phyloP scores from a whole-genome alignment of 2,113 vertebrate genomes.

The Patagioenas fasciata region DNA sequence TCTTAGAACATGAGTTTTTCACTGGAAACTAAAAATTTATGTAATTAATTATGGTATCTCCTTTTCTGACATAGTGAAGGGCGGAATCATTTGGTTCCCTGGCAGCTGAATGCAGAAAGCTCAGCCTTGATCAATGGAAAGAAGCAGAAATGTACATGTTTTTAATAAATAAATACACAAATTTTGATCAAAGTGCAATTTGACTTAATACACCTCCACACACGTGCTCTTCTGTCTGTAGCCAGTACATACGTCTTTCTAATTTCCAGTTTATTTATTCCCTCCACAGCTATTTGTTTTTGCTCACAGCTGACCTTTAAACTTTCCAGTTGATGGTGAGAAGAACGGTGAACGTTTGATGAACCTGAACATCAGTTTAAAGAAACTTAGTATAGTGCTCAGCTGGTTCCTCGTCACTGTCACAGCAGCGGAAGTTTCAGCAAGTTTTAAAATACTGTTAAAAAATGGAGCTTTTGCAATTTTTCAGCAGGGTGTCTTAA shows the following conservation, averaged over 20 bases:
- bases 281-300: background rate
- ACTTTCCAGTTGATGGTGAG: background rate
- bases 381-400: accelerated
- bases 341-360: background rate
- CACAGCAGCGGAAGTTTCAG: background rate
- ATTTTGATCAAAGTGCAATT: background rate
- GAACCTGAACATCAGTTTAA: background rate
- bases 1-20: background rate
- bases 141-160: background rate
- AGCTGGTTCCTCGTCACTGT: background rate
- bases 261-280: background rate
- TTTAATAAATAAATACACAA: background rate
- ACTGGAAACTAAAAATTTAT: background rate
- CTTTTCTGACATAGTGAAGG: background rate
- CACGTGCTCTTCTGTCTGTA: background rate
- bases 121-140: background rate
- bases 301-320: background rate
- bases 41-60: background rate
- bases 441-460: background rate
- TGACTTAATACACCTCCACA: background rate
- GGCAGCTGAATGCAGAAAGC: background rate
- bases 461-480: background rate
- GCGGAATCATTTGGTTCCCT: background rate
- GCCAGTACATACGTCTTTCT: accelerated
- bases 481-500: background rate